Evolutionary conservation across 1,140 invertebrate species (phyloP).

Genomic region (Heliconius himera): DNA sequence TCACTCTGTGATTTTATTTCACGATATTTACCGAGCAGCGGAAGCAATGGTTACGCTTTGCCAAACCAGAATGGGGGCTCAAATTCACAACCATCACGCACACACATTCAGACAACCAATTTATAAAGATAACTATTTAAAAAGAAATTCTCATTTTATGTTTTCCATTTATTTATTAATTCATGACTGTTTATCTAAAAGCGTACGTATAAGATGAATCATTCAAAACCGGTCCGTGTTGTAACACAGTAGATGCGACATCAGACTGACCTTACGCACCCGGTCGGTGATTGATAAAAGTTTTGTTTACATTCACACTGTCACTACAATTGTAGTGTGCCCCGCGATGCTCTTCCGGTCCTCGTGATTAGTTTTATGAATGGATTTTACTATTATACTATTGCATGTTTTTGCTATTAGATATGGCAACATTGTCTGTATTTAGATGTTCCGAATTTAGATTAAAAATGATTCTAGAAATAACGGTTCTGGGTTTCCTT

Average conservation of each 20-base stretch:
- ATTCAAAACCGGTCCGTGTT: background rate
- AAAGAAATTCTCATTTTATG: background rate
- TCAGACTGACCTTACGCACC: conserved; percentile 1
- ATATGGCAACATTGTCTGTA: too few species aligned
- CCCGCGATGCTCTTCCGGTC: background rate
- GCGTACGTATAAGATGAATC: background rate
- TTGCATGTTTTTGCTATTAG: background rate
- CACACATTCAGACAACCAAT: background rate
- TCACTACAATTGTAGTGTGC: background rate
- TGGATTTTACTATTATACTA: background rate
- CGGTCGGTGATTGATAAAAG: background rate
- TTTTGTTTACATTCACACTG: background rate
- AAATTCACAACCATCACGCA: background rate
- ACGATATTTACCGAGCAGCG: too few species aligned
- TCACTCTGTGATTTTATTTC: too few species aligned
- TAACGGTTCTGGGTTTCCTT: too few species aligned
- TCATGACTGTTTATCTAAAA: background rate
- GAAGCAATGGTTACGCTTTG: too few species aligned
- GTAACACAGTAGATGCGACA: background rate
- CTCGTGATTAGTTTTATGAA: background rate
- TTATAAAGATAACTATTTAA: background rate
- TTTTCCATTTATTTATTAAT: background rate
- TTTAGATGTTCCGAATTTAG: too few species aligned
- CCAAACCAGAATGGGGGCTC: background rate
- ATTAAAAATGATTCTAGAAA: too few species aligned